Evolutionary conservation across 1,140 invertebrate genomes (phyloP).

Genomic region (Hyles vespertilio): DNA sequence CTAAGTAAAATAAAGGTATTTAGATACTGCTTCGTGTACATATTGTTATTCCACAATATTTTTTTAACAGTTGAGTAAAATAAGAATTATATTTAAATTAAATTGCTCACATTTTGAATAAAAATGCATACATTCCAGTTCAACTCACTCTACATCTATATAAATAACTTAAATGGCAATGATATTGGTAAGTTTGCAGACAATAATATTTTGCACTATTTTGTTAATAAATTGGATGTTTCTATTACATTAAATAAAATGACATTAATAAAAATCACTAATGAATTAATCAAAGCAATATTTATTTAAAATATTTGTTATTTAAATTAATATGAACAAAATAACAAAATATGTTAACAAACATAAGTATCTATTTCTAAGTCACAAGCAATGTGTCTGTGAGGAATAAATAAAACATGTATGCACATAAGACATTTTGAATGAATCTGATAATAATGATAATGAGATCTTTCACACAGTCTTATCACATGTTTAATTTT

Average conservation of each 20-base stretch:
- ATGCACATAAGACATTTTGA: background rate
- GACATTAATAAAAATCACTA: background rate
- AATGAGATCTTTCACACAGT: constrained; percentile 32
- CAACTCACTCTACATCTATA: background rate
- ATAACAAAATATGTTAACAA: constrained; percentile 72
- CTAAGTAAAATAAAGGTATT: too few relatives aligned
- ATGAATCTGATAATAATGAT: constrained; percentile 10
- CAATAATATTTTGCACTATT: background rate
- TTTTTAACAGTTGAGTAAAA: too few relatives aligned
- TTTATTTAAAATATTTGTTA: constrained; percentile 65
- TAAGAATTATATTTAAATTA: too few relatives aligned
- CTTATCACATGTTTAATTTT: constrained; percentile 20
- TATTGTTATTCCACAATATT: too few relatives aligned
- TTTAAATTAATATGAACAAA: constrained; percentile 56
- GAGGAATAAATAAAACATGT: background rate
- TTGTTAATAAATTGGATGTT: background rate
- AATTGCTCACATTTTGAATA: background rate
- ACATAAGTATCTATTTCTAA: constrained; percentile 59
- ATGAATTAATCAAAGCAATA: constrained; percentile 49
- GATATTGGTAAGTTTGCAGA: too few relatives aligned
- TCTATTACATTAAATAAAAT: background rate
- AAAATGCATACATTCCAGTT: background rate
- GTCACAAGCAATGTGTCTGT: constrained; percentile 41
- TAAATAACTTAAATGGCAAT: too few relatives aligned
- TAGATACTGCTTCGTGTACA: too few relatives aligned